Evolutionary conservation across 2,888 invertebrate genomes (phyloP).

Genomic region (Dichetophora obliterata): DNA sequence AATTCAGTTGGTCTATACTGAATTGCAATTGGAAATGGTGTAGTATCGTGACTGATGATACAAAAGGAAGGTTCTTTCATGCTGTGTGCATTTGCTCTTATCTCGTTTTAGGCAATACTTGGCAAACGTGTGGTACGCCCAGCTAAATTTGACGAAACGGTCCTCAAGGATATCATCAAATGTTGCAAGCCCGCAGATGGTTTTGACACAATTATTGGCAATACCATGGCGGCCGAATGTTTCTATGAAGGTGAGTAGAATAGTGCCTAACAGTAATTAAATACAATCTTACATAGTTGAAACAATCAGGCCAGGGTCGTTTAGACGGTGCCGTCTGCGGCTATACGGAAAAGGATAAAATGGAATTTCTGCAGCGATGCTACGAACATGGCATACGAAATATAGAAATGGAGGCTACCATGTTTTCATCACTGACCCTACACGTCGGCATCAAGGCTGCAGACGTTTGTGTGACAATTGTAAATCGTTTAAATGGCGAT

Average conservation of each 20-base stretch:
- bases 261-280: too few species aligned
- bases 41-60: too few species aligned
- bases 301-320: conserved; percentile 78
- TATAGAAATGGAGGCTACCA: conserved; percentile 85
- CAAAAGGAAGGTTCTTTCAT: too few species aligned
- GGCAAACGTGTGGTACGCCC: conserved; percentile 85
- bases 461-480: conserved; percentile 79
- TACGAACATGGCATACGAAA: conserved; percentile 75
- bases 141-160: conserved; percentile 81
- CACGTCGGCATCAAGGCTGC: conserved; percentile 77
- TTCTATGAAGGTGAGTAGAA: conserved; percentile 81
- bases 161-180: conserved; percentile 70
- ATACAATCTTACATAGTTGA: too few species aligned
- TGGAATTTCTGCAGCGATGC: conserved; percentile 73
- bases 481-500: conserved; percentile 80
- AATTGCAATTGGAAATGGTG: too few species aligned
- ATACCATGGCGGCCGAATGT: conserved; percentile 83
- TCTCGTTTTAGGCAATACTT: conserved; percentile 77
- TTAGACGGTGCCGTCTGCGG: conserved; percentile 83
- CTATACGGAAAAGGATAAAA: conserved; percentile 75
- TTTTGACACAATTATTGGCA: conserved; percentile 73
- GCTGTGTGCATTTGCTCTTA: neutral
- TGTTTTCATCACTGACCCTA: conserved; percentile 78
- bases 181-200: conserved; percentile 66
- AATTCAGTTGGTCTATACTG: too few species aligned